Base-by-base conservation (phyloP, 2,113 vertebrate species). In the Rafetus swinhoei region DNA sequence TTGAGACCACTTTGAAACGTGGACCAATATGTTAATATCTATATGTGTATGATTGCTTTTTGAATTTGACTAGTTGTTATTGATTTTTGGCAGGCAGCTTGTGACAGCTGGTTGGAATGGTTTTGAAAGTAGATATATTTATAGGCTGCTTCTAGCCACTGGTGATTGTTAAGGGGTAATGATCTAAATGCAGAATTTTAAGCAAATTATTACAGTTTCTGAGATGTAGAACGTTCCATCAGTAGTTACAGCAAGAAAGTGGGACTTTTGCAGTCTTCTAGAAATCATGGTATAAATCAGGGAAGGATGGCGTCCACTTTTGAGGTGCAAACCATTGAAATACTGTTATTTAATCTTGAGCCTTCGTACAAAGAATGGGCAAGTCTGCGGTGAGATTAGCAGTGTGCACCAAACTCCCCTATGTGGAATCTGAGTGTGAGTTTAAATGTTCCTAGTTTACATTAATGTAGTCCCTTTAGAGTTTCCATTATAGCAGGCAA, bases 351-450 rank as follows among this genome's bases (percentile, higher is more conserved):
- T 86, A 69, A 24, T 3, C 5, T 5, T 82, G 35, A n/a, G 52
- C 2, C 3, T 10, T 8, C 1, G 13, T 60, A 27, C 9, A 81
- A 87, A 82, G 55, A n/a, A 0, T 2, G 4, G 7, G 65, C 16
- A 69, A 69, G n/a, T 69, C 65, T 21, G 15, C 9, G 32, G 9
- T 72, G n/a, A 35, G 65, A 72, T n/a, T 35, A 72, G 18, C 65
- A 21, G 32, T 72, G 65, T 72, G 65, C 65, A 69, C 14, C 32
- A 19, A 69, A 35, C 65, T 72, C n/a, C n/a, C n/a, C n/a, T 72
- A 15, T 35, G 65, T 35, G 65, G 32, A 72, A 72, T 3, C 18
- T 35, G 18, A 8, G 8, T 4, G 9, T 72, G n/a, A 10, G 19
- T n/a, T 35, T 72, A 21, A 69, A 69, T 4, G 65, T 35, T 13